These are phyloP conservation scores for Lerema accius DNA, from an alignment of 1,140 invertebrate species.

Conservation along the genomic window DNA sequence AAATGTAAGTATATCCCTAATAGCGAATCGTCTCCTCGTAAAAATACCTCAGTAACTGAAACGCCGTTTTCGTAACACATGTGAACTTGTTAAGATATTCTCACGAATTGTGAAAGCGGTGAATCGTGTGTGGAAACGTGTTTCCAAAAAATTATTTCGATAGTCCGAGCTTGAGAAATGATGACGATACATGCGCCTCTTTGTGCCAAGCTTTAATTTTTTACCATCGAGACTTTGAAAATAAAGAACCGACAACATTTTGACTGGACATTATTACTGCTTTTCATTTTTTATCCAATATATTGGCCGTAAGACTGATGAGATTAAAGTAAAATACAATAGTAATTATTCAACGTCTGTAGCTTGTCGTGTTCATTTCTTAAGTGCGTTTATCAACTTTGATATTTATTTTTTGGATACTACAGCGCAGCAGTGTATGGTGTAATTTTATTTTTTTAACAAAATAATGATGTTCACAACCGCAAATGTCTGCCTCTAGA, in stretches of 20 bases:
- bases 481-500: slow-evolving; percentile 5
- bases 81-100: slow-evolving; percentile 39
- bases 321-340: too few relatives aligned
- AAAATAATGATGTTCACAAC: slow-evolving; percentile 19
- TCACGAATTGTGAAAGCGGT: slow-evolving; percentile 40
- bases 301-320: slow-evolving; percentile 1
- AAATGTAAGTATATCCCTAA: slow-evolving; percentile 77
- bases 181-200: not conserved
- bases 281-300: slow-evolving; percentile 16
- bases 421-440: slow-evolving; percentile 14
- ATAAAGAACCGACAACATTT: not conserved
- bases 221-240: slow-evolving; percentile 6
- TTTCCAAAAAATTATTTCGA: slow-evolving; percentile 14
- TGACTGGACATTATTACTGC: slow-evolving; percentile 8
- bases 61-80: slow-evolving; percentile 61
- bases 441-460: slow-evolving; percentile 32
- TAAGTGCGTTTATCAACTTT: slow-evolving; percentile 17
- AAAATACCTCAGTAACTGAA: slow-evolving; percentile 79
- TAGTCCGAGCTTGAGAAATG: slow-evolving; percentile 20
- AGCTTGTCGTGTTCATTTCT: slow-evolving; percentile 27
- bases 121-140: slow-evolving; percentile 12
- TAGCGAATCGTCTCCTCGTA: slow-evolving; percentile 78
- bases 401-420: slow-evolving; percentile 15
- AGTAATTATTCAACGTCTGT: slow-evolving; percentile 14
- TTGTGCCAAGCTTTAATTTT: slow-evolving; percentile 17